Base-by-base conservation (phyloP, 2,113 vertebrate species). In the Verasper variegatus region DNA sequence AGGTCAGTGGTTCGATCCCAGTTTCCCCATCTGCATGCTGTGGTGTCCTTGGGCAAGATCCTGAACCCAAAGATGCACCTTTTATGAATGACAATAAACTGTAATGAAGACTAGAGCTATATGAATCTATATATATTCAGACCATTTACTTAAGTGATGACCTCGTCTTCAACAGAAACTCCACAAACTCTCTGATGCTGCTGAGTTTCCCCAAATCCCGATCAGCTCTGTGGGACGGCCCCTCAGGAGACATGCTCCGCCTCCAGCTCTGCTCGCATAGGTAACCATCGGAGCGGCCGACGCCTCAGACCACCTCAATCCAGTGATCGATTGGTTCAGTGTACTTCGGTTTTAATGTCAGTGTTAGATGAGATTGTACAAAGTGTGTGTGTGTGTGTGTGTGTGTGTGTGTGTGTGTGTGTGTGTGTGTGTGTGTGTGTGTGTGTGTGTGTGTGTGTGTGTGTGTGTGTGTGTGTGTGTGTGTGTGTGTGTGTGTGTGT, bases 201-300 rank as follows among this genome's bases (percentile, higher is more conserved):
- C 42, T 45, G 70, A 94, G 92, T 68, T 98, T 98, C 87, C 97
- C 98, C 54, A 94, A 95, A 86, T 95, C 96, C 56, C 97, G 94
- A 84, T 82, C 80, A 66, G 93, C 95, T 1, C 95, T 98, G 58
- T 98, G 98, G 98, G 97, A 99, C 71, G 87, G 94, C 26, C 94
- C 97, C 7, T 71, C 84, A 31, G 97, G 97, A 72, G 94, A 97
- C 76, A 85, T 89, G 47, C 79, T 94, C 83, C 86, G 74, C 7
- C 91, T 97, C 20, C 96, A 97, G 40, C 71, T 98, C 45, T 90
- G 86, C 74, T 94, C 94, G 60, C 96, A 95, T 93, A 97, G 97
- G 98, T 99, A 49, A 49, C 45, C 45, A 37, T 10, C 35, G 9
- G 8, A 37, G 8, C 7, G 9, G 7, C 35, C 7, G 35, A 10